Conservation (phyloP, 2,113 vertebrate species). For the Burhinus bistriatus region DNA sequence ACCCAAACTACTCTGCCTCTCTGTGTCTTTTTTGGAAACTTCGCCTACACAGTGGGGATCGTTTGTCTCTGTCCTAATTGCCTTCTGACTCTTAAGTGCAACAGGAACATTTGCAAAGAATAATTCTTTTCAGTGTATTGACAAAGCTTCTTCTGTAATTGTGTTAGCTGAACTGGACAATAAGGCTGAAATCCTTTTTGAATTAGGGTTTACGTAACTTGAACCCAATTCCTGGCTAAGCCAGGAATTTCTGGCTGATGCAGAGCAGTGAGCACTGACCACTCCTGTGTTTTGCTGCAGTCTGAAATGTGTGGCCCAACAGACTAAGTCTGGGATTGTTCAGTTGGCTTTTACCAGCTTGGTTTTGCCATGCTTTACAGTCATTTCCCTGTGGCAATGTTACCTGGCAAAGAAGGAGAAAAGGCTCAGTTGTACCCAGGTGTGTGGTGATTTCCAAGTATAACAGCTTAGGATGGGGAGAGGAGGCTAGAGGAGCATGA, state of each 20-base stretch:
- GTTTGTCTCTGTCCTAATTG: neutral
- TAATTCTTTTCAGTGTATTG: constrained; percentile 34
- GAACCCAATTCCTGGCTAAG: constrained; percentile 22
- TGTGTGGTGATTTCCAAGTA: accelerated
- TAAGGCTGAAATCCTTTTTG: constrained; percentile 23
- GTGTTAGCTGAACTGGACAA: constrained; percentile 27
- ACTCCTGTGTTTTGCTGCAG: neutral
- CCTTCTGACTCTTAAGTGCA: neutral
- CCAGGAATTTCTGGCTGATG: neutral
- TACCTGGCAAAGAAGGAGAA: neutral
- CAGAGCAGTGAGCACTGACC: neutral
- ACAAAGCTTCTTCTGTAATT: constrained; percentile 47
- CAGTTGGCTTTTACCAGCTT: neutral
- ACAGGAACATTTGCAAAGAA: neutral
- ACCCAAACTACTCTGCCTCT: neutral
- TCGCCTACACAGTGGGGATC: neutral
- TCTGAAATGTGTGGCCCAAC: neutral
- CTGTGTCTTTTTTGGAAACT: neutral
- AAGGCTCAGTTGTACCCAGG: neutral
- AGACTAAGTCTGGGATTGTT: neutral
- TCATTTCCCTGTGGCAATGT: neutral
- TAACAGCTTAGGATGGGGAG: accelerated
- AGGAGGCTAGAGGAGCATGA: neutral
- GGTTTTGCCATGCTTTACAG: neutral
- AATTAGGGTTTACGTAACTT: constrained; percentile 41